Evolutionary conservation across 1,140 invertebrate genomes (phyloP), one percentile per base, ranked within the genome.

Genomic region (Parasteatoda tepidariorum): DNA sequence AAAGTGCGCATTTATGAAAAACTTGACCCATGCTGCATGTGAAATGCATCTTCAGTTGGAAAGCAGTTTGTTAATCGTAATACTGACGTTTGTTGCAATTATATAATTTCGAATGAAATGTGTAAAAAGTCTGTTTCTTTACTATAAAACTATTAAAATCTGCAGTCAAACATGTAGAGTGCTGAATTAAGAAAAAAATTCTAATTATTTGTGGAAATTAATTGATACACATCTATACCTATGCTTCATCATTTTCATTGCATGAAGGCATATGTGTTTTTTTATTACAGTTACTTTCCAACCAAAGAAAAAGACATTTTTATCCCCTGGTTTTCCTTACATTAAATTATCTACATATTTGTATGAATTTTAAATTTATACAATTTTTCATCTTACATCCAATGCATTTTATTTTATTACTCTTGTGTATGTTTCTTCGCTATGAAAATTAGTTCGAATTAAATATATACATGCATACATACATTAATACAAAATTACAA

Each of bases 11-110:
- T 62, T 67, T 22, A 24, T 34, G 61, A 31, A 28, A 34, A 33
- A 78, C 22, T 24, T 48, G 67, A 55, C 66, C 71, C 55, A 70
- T 82, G 78, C 78, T 82, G 78, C 78, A 82, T 82, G 78, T 82
- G 78, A 82, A n/a, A 61, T 82, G 78, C 78, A 82, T 82, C 38
- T 48, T 48, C 18, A 48, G 55, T 48, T 33, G 64, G 31, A 67
- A n/a, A 61, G 31, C 7, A 67, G 18, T 67, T 59, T 59, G 24
- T 59, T 7, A 9, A 2, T 26, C 57, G 57, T 11, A 6, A 59
- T 22, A 59, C 15, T n/a, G 24, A 7, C 15, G 5, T 59, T 59
- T 22, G 18, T n/a, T 59, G 9, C 18, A n/a, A 22, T 13, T 22
- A n/a, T n/a, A 22, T 59, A 22, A 59, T n/a, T n/a, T 22, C 9